Evolutionary conservation across 2,888 invertebrate genomes (phyloP).

Genomic region (Tipula lateralis): DNA sequence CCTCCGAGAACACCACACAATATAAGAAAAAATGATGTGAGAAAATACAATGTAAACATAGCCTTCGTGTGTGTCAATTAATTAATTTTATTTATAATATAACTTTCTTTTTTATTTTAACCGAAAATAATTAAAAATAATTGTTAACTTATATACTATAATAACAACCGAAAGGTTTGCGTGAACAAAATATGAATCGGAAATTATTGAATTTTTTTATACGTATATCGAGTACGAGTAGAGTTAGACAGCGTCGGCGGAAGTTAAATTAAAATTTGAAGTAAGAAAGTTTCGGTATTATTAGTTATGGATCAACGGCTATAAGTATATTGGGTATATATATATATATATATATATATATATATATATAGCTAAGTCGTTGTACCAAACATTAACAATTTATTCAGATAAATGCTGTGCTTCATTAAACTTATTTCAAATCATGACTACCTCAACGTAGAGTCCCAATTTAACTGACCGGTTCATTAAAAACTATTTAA

Average conservation of each 20-base stretch:
- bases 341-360: no score
- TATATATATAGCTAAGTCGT: no score
- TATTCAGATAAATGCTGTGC: no score
- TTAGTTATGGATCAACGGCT: no score
- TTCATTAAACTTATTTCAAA: no score
- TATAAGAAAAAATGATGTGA: not conserved
- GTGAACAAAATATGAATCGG: not conserved
- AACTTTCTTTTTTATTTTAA: not conserved
- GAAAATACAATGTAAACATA: not conserved
- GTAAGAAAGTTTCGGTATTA: not conserved
- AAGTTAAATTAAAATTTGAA: not conserved
- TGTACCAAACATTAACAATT: no score
- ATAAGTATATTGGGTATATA: no score
- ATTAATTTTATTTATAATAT: not conserved
- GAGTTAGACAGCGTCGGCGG: not conserved
- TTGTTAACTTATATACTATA: not conserved
- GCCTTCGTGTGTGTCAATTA: not conserved
- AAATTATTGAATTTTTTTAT: not conserved
- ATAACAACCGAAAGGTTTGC: no score
- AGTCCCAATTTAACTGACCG: no score
- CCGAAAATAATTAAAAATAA: not conserved
- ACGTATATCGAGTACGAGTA: no score
- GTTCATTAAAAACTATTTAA: no score
- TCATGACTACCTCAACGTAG: no score
- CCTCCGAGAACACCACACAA: not conserved